Base-by-base conservation (phyloP, 2,113 vertebrate species). In the Pseudopodoces humilis region DNA sequence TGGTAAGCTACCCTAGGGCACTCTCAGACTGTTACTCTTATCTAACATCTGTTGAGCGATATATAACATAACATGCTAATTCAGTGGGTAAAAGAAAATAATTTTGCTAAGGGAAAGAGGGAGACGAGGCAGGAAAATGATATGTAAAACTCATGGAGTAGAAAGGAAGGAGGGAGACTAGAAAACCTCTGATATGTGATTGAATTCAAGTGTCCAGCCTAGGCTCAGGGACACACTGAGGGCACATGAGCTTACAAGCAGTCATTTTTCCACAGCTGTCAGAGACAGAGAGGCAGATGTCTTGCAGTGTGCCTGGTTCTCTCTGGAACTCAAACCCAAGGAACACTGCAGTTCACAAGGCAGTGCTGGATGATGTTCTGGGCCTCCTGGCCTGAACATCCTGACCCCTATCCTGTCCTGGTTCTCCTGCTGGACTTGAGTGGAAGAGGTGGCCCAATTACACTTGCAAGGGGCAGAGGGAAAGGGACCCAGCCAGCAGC, bases 381-480 rank as follows among this genome's bases (percentile, higher is more conserved):
- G 41, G 24, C 4, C 8, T 60, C 31, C 55, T 50, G 65, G 15
- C 16, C 33, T 53, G 27, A 58, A 12, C 24, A 52, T 60, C 33
- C 22, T 68, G 41, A 53, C n/a, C 27, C 74, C 72, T 59, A 4
- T 25, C 47, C 20, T 91, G 23, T 35, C 23, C 33, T 25, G 23
- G 30, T 33, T 86, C 47, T 83, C 47, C 44, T 71, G 24, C 27
- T 50, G 77, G 55, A 31, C 30, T 43, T 50, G 43, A 33, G 64
- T 27, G 33, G 41, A 74, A 83, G 20, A 31, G 12, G 19, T 64
- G 68, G 24, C 41, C 27, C 50, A 60, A 16, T 28, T 14, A 30
- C 0, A 0, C 16, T 44, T 24, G 18, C 12, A 9, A 8, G 41
- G 49, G 43, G 18, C 50, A 30, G 16, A 33, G 23, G 8, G 15